A percentile compares a stretch with the other conserved stretches of the same genome.
Conservation (phyloP, 2,113 vertebrate species). For the Phasianus colchicus region DNA sequence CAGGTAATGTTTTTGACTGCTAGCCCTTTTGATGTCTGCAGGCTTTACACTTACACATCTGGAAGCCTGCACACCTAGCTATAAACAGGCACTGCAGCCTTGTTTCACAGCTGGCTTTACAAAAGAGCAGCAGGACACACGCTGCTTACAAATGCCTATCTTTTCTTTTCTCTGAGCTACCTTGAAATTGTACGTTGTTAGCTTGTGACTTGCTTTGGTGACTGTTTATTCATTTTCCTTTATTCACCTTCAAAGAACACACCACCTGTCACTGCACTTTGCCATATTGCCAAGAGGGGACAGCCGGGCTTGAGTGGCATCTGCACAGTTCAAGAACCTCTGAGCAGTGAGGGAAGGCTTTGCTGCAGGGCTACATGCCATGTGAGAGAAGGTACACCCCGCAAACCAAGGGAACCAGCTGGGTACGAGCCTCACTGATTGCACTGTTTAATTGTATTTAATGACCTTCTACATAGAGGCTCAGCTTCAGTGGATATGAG, state of each 20-base stretch:
- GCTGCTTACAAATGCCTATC: conserved; percentile 13
- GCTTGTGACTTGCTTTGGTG: conserved; percentile 39
- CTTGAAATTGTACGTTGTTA: conserved; percentile 24
- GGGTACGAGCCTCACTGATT: neutral
- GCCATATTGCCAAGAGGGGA: neutral
- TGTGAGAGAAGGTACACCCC: neutral
- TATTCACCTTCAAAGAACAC: conserved; percentile 56
- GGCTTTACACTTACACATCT: conserved; percentile 75
- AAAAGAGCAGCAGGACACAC: conserved; percentile 57
- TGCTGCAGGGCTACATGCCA: rapidly evolving
- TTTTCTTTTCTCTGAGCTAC: conserved; percentile 13
- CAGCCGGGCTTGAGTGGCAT: rapidly evolving
- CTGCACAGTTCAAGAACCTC: neutral
- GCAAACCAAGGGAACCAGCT: neutral
- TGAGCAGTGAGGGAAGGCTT: neutral
- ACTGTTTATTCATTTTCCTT: neutral
- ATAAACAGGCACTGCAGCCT: conserved; percentile 4
- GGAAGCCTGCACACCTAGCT: conserved; percentile 53
- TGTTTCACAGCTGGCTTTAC: conserved; percentile 73
- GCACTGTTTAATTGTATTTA: neutral
- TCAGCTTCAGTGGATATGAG: neutral
- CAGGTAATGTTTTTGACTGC: conserved; percentile 59
- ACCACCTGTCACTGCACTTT: neutral
- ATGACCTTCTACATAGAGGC: neutral
- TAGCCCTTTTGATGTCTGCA: conserved; percentile 75